phyloP scores from a whole-genome alignment of 64 coral and sea anemone species.

The Montipora sp. region DNA sequence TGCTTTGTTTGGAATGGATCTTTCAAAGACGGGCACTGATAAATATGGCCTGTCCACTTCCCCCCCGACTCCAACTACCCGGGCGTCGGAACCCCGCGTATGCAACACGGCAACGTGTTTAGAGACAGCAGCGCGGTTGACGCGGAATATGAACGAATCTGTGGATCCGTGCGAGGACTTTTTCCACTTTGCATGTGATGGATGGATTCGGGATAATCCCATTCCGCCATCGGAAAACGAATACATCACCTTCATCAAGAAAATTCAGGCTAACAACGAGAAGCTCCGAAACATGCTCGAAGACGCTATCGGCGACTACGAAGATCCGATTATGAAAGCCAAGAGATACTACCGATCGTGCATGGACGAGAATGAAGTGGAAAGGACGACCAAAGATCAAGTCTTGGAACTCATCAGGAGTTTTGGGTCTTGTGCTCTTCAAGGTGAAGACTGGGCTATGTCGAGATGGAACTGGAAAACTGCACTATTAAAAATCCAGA shows the following conservation, averaged over 20 bases:
- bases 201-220: constrained; percentile 76
- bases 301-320: constrained; percentile 34
- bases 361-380: constrained; percentile 85
- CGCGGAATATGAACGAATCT: constrained; percentile 63
- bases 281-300: constrained; percentile 53
- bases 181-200: constrained; percentile 78
- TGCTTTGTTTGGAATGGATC: constrained; percentile 44
- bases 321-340: constrained; percentile 57
- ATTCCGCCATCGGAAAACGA: constrained; percentile 78
- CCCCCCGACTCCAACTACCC: not conserved
- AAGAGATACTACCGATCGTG: constrained; percentile 78
- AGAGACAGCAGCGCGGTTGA: constrained; percentile 41
- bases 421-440: constrained; percentile 71
- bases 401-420: constrained; percentile 55
- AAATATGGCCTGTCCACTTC: not conserved
- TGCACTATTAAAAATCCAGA: constrained; percentile 60
- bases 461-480: constrained; percentile 59
- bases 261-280: constrained; percentile 30
- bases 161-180: constrained; percentile 86
- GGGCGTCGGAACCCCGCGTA: not conserved
- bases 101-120: constrained; percentile 62
- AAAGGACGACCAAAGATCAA: constrained; percentile 69
- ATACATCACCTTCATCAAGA: constrained; percentile 58
- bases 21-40: not conserved
- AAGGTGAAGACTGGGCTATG: constrained; percentile 54